Evolutionary conservation across 2,113 vertebrate species (phyloP), one percentile per base, ranked within the genome.

Genomic region (Taxidea taxus): DNA sequence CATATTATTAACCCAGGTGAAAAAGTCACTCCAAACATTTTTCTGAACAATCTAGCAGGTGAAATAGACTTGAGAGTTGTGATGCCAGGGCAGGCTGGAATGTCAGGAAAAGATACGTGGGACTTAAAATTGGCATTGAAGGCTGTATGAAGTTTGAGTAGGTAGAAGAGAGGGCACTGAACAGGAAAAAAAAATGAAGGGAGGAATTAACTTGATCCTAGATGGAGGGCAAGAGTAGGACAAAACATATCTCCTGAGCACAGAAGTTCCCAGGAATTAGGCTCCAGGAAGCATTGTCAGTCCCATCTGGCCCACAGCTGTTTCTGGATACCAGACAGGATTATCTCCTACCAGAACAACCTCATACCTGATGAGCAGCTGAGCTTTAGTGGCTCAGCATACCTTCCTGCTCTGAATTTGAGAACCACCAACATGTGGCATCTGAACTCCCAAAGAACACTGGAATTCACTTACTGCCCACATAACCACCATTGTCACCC

Each of bases 221-320:
- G 10, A 23, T 37, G 23, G 75, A 90, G 6, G 15, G 42, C 49
- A 94, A 49, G 20, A 84, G 31, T 23, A 11, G 31, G 20, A 31
- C 44, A 51, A 77, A 96, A 20, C 70, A 62, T 39, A 34, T 64
- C 34, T 91, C 60, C 12, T 34, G 23, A 49, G 20, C 44, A 75
- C 27, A 42, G 39, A 87, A 31, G 37, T n/a, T 96, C 64, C 56
- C 25, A 23, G 37, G 49, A 88, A 87, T 80, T 51, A 82, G 42
- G 27, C 44, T 85, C 49, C 29, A 64, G 49, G 49, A 56, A 39
- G 31, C 34, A 72, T 23, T 62, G 11, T 77, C 31, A 37, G 47
- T 42, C 31, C 77, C 77, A 85, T 87, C 68, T 90, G 95, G 75
- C 29, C 44, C 42, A 70, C 85, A 98, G 91, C 89, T 97, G 91